Evolutionary conservation across 2,797 vertebrate genomes (phyloP).

Genomic region (Lepilemur septentrionalis): DNA sequence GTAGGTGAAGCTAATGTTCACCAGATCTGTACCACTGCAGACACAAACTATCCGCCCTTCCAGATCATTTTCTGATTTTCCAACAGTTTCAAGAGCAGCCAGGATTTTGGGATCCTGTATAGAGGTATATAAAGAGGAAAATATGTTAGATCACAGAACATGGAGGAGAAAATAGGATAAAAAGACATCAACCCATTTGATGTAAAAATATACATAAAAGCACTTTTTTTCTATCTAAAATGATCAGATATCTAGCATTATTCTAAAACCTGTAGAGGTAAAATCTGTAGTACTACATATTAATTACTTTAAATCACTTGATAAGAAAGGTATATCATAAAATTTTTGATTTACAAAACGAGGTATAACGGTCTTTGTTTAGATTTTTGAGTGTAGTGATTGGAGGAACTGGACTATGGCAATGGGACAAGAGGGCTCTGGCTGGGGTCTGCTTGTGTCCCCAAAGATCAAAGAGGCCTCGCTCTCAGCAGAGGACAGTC

Average conservation of each 20-base stretch:
- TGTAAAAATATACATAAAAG: background rate
- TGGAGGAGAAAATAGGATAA: background rate
- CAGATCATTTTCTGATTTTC: constrained; percentile 94
- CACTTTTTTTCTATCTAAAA: background rate
- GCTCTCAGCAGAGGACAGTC: background rate
- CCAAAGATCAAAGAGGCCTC: background rate
- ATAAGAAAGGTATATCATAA: background rate
- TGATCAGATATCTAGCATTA: background rate
- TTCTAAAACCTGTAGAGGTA: background rate
- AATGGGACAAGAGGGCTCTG: background rate
- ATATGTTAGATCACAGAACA: constrained; percentile 56
- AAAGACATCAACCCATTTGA: background rate
- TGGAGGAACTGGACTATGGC: background rate
- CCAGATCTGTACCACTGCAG: constrained; percentile 96
- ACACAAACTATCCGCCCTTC: constrained; percentile 96
- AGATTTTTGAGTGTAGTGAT: background rate
- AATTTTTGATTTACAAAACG: background rate
- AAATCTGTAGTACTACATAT: background rate
- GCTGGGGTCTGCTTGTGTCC: background rate
- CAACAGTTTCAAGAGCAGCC: constrained; percentile 92
- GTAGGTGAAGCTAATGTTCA: constrained; percentile 98
- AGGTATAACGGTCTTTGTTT: background rate
- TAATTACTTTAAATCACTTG: background rate
- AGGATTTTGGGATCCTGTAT: constrained; percentile 96
- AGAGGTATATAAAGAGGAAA: constrained; percentile 55